These are phyloP conservation scores for Cydia splendana DNA, from an alignment of 1,140 invertebrate genomes.

Conservation along the genomic window DNA sequence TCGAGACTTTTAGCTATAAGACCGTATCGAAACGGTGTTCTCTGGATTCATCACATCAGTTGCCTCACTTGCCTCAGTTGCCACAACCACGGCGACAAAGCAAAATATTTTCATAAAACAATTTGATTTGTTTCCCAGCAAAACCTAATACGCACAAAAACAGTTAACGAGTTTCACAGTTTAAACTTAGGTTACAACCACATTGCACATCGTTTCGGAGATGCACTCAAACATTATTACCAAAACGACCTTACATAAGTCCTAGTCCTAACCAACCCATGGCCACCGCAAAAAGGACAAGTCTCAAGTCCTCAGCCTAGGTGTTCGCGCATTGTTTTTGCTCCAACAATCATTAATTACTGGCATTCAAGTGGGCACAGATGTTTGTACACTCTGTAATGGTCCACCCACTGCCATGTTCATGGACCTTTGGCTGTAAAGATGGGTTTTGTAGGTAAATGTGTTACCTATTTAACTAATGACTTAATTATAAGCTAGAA, in stretches of 20 bases:
- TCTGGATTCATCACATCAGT: no score
- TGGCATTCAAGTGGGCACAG: conserved; percentile 66
- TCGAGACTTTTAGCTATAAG: no score
- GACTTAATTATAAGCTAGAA: neutral
- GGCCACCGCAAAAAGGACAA: conserved; percentile 58
- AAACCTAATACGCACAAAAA: no score
- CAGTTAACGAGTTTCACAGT: no score
- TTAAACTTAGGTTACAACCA: neutral
- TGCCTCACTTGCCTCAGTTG: no score
- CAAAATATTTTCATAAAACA: no score
- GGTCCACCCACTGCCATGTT: conserved; percentile 65
- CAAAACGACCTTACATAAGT: neutral
- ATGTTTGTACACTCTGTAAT: conserved; percentile 66
- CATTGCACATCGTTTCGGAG: conserved; percentile 2
- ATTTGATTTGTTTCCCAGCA: no score
- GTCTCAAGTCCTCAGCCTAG: conserved; percentile 47
- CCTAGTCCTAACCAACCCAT: conserved; percentile 37
- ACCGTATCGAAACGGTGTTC: no score
- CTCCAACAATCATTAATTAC: conserved; percentile 68
- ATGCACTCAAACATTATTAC: neutral
- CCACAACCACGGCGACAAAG: no score
- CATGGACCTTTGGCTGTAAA: conserved; percentile 39
- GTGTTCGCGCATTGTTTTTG: conserved; percentile 73
- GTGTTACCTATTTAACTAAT: neutral
- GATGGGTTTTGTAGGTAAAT: conserved; percentile 12